Conservation (phyloP, 2,797 vertebrate species). For the Ibycter americanus region DNA sequence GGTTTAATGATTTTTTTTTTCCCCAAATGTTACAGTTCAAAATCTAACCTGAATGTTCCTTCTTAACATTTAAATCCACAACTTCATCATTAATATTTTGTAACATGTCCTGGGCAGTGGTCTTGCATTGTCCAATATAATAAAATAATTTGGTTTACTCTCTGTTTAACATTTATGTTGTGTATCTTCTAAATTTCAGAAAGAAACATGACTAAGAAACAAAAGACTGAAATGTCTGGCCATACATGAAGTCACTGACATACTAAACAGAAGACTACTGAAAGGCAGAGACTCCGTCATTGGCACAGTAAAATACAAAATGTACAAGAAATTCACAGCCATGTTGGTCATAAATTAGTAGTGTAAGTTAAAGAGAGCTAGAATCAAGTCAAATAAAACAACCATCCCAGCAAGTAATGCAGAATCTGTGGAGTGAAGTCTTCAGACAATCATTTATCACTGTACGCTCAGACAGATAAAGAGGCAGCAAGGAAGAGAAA, state of each 20-base stretch:
- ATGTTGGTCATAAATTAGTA: not conserved
- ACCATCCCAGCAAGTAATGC: not conserved
- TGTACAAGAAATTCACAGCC: not conserved
- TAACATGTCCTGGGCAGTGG: not conserved
- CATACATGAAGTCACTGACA: not conserved
- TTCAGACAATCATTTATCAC: not conserved
- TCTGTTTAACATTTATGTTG: not conserved
- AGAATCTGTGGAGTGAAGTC: not conserved
- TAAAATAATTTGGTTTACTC: not conserved
- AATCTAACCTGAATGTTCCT: not conserved
- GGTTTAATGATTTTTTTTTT: not conserved
- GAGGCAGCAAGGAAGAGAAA: not conserved
- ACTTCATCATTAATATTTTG: not conserved
- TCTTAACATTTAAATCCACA: not conserved
- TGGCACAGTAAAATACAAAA: not conserved
- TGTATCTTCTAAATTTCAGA: not conserved
- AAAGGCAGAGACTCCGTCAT: not conserved
- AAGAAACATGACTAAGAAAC: not conserved
- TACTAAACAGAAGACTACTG: not conserved
- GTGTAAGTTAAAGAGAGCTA: not conserved
- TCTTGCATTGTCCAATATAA: not conserved
- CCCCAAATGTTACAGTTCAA: not conserved
- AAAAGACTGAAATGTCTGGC: not conserved
- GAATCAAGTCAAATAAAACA: not conserved
- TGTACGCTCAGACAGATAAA: not conserved